Conservation (phyloP, 1,140 invertebrate species). For the Agraylea sexmaculata region DNA sequence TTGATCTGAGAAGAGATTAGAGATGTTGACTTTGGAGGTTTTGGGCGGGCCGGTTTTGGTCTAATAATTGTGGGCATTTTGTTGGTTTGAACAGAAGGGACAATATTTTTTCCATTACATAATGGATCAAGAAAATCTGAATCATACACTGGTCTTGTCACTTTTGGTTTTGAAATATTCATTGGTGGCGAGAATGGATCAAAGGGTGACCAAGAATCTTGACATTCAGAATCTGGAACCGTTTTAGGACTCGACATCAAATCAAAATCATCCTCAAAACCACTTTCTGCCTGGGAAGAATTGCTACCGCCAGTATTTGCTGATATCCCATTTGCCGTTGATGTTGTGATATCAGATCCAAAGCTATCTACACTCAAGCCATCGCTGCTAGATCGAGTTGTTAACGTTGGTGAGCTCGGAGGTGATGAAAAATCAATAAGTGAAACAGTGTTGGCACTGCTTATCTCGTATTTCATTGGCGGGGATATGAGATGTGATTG, state of each 20-base stretch:
- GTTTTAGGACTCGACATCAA: slow-evolving; percentile 41
- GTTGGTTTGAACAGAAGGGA: slow-evolving; percentile 27
- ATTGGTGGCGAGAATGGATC: slow-evolving; percentile 38
- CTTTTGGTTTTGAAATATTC: slow-evolving; percentile 21
- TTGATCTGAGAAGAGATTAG: too few relatives aligned
- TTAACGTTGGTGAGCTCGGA: slow-evolving; percentile 58
- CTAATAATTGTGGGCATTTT: slow-evolving; percentile 58
- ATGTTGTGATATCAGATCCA: slow-evolving; percentile 55
- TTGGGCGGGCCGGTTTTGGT: slow-evolving; percentile 62
- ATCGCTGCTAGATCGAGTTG: slow-evolving; percentile 59
- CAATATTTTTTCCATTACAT: slow-evolving; percentile 32
- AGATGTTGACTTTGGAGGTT: slow-evolving; percentile 43
- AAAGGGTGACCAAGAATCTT: slow-evolving; percentile 32
- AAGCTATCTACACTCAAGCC: slow-evolving; percentile 62
- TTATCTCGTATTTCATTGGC: slow-evolving; percentile 9
- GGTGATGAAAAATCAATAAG: slow-evolving; percentile 53
- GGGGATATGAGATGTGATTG: slow-evolving; percentile 17
- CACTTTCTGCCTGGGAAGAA: slow-evolving; percentile 60
- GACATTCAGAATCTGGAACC: slow-evolving; percentile 36
- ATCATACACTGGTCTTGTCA: slow-evolving; percentile 21
- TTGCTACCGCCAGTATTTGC: slow-evolving; percentile 47
- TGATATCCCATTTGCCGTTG: slow-evolving; percentile 38
- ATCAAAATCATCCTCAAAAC: slow-evolving; percentile 66
- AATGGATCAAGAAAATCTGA: slow-evolving; percentile 32
- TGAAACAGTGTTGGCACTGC: slow-evolving; percentile 25